phyloP scores from a whole-genome alignment of 2,888 invertebrate genomes.

The Sipha maydis region DNA sequence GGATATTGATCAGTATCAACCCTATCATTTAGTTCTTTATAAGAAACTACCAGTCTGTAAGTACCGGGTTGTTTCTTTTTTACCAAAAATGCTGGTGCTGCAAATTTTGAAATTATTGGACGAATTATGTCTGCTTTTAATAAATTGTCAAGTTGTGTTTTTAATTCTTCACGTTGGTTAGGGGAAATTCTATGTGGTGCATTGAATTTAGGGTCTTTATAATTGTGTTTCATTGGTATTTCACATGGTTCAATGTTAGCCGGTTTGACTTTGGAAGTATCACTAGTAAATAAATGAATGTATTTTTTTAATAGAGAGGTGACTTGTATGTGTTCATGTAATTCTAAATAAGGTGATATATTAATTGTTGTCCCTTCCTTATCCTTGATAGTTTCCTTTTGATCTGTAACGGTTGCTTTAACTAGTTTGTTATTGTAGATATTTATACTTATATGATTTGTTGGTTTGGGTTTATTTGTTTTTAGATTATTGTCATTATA shows the following conservation, averaged over 20 bases:
- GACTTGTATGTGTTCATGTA: not conserved
- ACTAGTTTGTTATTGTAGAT: too few relatives aligned
- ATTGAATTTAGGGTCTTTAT: not conserved
- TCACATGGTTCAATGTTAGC: constrained; percentile 36
- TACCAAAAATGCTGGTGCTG: constrained; percentile 32
- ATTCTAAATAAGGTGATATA: not conserved
- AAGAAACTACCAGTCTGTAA: constrained; percentile 46
- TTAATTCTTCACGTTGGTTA: too few relatives aligned
- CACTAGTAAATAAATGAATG: constrained; percentile 38
- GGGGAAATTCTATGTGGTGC: constrained; percentile 38
- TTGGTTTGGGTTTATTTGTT: too few relatives aligned
- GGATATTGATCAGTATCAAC: constrained; percentile 42
- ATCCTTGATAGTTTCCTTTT: not conserved
- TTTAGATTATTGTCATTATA: not conserved
- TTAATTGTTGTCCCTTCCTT: not conserved
- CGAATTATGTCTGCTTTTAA: too few relatives aligned
- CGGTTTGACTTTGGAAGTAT: not conserved
- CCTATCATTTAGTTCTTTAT: constrained; percentile 59
- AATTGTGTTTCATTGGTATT: constrained; percentile 37
- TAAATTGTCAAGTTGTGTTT: too few relatives aligned
- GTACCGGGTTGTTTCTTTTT: constrained; percentile 34
- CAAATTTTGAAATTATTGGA: too few relatives aligned
- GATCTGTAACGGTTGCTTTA: too few relatives aligned
- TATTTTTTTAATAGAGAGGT: not conserved
- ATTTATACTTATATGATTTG: too few relatives aligned